A percentile compares a stretch with the other conserved stretches of the same genome.
phyloP scores from a whole-genome alignment of 2,888 invertebrate species.

The Anodontia alba region DNA sequence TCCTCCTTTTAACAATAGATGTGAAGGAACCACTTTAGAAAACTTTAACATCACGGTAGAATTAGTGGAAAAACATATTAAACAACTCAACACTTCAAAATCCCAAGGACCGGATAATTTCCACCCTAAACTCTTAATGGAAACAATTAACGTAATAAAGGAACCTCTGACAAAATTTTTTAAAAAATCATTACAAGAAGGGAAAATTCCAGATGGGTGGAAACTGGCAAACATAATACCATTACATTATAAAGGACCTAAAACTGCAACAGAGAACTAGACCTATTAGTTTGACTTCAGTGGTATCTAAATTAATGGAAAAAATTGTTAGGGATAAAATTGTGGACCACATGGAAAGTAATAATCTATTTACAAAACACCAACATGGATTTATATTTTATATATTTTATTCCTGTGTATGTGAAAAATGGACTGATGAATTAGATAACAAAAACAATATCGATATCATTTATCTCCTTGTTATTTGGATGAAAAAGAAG shows the following conservation, averaged over 20 bases:
- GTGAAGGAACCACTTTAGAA: no score
- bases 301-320: not conserved
- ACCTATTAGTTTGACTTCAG: constrained; percentile 13
- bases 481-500: no score
- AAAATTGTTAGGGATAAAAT: constrained; percentile 10
- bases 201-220: not conserved
- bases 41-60: no score
- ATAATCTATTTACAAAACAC: not conserved
- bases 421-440: not conserved
- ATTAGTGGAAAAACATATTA: no score
- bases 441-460: not conserved
- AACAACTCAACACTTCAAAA: no score
- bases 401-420: not conserved
- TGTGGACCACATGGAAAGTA: constrained; percentile 7
- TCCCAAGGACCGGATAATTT: no score
- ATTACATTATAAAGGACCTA: not conserved
- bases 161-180: not conserved
- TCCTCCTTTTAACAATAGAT: no score
- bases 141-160: no score
- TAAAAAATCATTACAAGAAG: not conserved
- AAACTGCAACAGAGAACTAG: not conserved
- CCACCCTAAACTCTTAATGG: no score
- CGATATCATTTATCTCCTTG: not conserved
- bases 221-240: constrained; percentile 5
- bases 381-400: not conserved